phyloP scores from a whole-genome alignment of 2,113 vertebrate genomes.

The Xenus cinereus region DNA sequence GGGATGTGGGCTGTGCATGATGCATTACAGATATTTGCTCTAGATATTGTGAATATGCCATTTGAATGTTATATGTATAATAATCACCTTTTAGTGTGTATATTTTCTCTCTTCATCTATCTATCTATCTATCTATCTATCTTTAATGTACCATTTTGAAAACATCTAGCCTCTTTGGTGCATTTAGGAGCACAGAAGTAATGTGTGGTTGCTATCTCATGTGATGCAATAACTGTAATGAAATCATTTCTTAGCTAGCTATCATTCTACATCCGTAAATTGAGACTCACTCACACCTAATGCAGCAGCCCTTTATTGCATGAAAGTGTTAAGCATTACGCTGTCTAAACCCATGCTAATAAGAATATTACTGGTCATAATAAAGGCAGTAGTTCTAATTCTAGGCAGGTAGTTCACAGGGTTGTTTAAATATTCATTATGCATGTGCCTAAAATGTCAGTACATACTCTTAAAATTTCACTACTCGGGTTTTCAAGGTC shows the following conservation, averaged over 20 bases:
- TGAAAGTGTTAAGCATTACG: not conserved
- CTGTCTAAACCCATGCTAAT: not conserved
- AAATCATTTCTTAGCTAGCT: not conserved
- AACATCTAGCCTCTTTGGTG: not conserved
- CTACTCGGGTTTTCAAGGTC: not conserved
- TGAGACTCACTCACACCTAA: not conserved
- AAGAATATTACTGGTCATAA: not conserved
- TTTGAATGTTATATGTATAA: not conserved
- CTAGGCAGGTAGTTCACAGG: not conserved
- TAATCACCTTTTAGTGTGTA: not conserved
- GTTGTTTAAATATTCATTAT: conserved; percentile 57
- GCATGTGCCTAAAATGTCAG: conserved; percentile 13
- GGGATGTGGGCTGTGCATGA: not conserved
- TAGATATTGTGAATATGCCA: not conserved
- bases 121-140: not conserved
- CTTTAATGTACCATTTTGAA: not conserved
- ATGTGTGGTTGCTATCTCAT: not conserved
- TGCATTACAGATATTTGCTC: not conserved
- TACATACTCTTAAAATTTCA: conserved; percentile 22
- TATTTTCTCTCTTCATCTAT: not conserved
- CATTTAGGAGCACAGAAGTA: not conserved
- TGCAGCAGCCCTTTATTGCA: not conserved
- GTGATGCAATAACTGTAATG: not conserved
- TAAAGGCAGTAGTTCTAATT: conserved; percentile 23
- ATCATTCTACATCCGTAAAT: not conserved